Base-by-base conservation (phyloP, 2,113 vertebrate genomes). In the Oncorhynchus clarkii region DNA sequence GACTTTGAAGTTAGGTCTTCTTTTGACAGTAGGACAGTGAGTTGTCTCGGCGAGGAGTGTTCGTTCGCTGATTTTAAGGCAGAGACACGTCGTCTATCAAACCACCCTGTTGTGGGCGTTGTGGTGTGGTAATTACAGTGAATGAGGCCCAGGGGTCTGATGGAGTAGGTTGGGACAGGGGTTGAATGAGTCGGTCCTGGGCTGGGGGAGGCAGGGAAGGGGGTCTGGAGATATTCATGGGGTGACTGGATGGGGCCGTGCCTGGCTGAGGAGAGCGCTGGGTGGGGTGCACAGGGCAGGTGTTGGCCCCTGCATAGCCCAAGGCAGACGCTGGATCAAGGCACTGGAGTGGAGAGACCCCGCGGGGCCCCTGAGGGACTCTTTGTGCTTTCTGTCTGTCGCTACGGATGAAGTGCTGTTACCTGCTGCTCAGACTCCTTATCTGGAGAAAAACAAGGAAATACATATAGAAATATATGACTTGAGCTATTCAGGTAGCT, bases 331-430 rank as follows among this genome's bases (percentile, higher is more conserved):
- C 94, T 95, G 93, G 90, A 93, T 94, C 94, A 99, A 99, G 97
- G 97, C 96, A 99, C 97, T 96, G 91, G 90, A 92, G 94, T 95
- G 94, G 93, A 94, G 89, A 93, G 93, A 93, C 88, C 95, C 93
- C n/a, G 71, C 78, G 84, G 78, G 76, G 82, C 82, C 87, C 81
- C 51, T 79, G 80, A 84, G 80, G 82, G 86, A 85, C 85, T 80
- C 9, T 54, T 85, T 87, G 82, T 89, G 87, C 83, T 84, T 80
- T 82, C 77, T 77, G 3, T 83, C 94, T 91, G 92, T 92, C 88
- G 88, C 81, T 90, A 74, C 70, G 89, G 93, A 64, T 80, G 92
- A 88, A 95, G 88, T 88, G 91, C 92, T 93, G 93, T 91, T 85
- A 92, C 82, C 91, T 94, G 79, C 92, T 92, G 89, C 92, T 95